Conservation (phyloP, 2,888 invertebrate species). For the Diadegma fenestrale region DNA sequence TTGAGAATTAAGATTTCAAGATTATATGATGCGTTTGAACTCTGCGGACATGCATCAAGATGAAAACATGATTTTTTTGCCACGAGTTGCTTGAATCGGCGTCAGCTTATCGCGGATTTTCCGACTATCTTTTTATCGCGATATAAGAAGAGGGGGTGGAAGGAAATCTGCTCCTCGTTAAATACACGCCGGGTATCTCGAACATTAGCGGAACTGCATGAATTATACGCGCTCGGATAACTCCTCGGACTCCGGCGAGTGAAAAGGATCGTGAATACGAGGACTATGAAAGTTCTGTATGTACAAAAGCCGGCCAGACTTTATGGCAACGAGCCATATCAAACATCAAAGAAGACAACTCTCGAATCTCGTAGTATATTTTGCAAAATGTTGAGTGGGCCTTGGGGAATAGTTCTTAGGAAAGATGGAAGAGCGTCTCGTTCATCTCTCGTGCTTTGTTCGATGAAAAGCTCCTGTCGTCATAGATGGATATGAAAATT, state of each 20-base stretch:
- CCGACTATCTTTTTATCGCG: not conserved
- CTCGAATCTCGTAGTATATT: slow-evolving; percentile 41
- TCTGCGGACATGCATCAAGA: not conserved
- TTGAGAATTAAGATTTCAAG: not conserved
- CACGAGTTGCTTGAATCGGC: slow-evolving; percentile 21
- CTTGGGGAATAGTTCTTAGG: slow-evolving; percentile 42
- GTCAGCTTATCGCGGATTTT: slow-evolving; percentile 4
- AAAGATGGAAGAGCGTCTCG: slow-evolving; percentile 28
- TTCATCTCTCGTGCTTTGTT: slow-evolving; percentile 12
- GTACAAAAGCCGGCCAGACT: slow-evolving; percentile 18
- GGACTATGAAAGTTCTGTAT: slow-evolving; percentile 28
- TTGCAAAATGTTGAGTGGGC: slow-evolving; percentile 51
- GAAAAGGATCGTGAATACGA: slow-evolving; percentile 50
- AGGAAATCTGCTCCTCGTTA: slow-evolving; percentile 9
- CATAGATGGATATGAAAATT: slow-evolving; percentile 49
- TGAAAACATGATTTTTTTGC: slow-evolving; percentile 30
- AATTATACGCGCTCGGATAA: slow-evolving; percentile 57
- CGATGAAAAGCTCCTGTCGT: slow-evolving; percentile 30
- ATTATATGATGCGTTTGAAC: slow-evolving; percentile 5
- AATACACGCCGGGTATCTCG: slow-evolving; percentile 37
- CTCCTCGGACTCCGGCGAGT: slow-evolving; percentile 21
- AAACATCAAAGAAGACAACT: slow-evolving; percentile 24
- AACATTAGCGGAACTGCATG: slow-evolving; percentile 61
- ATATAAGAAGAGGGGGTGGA: not conserved
- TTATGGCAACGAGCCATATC: slow-evolving; percentile 60